Evolutionary conservation across 2,113 vertebrate species (phyloP).

Genomic region (Bos indicus): DNA sequence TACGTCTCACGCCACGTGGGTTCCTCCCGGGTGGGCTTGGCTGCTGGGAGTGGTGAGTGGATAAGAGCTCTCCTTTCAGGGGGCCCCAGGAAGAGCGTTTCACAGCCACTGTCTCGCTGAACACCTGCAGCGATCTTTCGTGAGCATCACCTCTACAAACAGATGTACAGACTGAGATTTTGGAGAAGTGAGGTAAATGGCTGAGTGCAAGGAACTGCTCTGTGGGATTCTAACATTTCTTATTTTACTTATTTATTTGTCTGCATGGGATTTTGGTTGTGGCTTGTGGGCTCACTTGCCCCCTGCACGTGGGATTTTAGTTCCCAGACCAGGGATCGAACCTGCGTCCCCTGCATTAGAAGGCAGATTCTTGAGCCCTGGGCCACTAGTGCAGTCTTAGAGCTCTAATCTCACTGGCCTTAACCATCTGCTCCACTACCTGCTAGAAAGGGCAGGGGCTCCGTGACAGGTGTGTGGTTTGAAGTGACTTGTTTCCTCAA

Average conservation of each 20-base stretch:
- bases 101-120: accelerated
- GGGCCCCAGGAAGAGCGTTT: accelerated
- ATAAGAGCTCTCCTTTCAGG: accelerated
- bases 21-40: accelerated
- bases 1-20: accelerated
- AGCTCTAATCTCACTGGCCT: accelerated
- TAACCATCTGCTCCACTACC: accelerated
- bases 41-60: accelerated
- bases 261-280: neutral
- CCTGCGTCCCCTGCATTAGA: neutral
- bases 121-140: neutral
- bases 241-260: neutral
- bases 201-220: accelerated
- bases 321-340: neutral
- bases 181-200: neutral
- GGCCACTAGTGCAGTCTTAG: accelerated
- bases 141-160: too few species aligned
- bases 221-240: neutral
- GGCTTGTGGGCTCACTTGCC: neutral
- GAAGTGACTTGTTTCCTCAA: neutral
- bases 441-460: accelerated
- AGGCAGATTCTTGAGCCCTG: neutral
- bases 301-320: neutral
- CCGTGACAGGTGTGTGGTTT: accelerated
- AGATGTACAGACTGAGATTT: accelerated